Conservation (phyloP, 2,888 invertebrate species). For the Strigamia crassipes region DNA sequence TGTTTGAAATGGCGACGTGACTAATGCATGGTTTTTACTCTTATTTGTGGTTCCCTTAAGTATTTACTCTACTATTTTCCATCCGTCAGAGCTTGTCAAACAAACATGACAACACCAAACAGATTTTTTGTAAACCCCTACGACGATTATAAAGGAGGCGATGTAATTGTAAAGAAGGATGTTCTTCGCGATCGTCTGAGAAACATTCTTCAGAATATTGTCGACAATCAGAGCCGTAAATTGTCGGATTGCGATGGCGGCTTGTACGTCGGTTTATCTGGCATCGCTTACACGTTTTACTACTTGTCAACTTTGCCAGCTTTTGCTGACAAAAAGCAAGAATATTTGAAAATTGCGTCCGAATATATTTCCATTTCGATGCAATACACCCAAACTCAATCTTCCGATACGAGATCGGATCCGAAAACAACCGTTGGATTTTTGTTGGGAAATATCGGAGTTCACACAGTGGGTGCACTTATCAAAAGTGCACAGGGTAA, state of each 20-base stretch:
- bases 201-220: constrained; percentile 5
- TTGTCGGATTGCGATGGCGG: constrained; percentile 64
- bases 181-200: background rate
- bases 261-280: constrained; percentile 71
- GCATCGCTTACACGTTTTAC: constrained; percentile 77
- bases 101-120: constrained; percentile 25
- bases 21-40: background rate
- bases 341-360: constrained; percentile 66
- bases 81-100: background rate
- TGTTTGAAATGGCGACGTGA: background rate
- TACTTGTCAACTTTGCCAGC: constrained; percentile 67
- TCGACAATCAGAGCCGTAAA: constrained; percentile 52
- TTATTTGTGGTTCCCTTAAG: background rate
- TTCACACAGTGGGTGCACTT: constrained; percentile 68
- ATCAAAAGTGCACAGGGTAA: constrained; percentile 60
- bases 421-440: constrained; percentile 71
- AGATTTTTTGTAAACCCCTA: constrained; percentile 38
- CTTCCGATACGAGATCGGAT: constrained; percentile 57
- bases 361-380: constrained; percentile 70
- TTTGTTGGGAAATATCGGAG: constrained; percentile 78
- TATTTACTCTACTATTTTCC: background rate
- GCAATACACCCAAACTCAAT: constrained; percentile 60
- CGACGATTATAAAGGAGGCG: constrained; percentile 33
- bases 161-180: constrained; percentile 6
- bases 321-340: constrained; percentile 57